phyloP scores from a whole-genome alignment of 2,797 vertebrate species.

The Myotis daubentonii region DNA sequence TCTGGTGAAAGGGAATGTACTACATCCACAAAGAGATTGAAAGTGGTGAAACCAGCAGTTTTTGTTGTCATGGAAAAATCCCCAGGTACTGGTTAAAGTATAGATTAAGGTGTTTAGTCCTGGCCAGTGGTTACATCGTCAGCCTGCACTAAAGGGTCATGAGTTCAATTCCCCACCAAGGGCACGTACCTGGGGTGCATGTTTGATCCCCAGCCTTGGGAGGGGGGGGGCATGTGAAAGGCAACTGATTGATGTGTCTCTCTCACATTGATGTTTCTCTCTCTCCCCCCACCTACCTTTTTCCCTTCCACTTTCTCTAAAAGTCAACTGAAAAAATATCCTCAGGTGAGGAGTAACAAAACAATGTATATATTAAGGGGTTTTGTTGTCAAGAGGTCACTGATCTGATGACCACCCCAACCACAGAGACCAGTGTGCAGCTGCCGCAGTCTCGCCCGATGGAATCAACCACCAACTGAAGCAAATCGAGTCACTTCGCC shows the following conservation, averaged over 20 bases:
- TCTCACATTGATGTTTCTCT: too few relatives aligned
- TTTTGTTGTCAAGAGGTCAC: conserved; percentile 37
- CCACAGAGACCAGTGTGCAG: fast-evolving
- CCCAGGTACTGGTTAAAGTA: conserved; percentile 20
- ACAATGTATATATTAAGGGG: background rate
- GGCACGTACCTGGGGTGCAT: too few relatives aligned
- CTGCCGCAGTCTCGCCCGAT: background rate
- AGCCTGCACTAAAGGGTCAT: too few relatives aligned
- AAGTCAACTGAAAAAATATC: too few relatives aligned
- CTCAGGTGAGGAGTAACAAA: too few relatives aligned
- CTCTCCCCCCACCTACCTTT: too few relatives aligned
- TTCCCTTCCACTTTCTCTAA: too few relatives aligned
- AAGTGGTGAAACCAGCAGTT: conserved; percentile 3
- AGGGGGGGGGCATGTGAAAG: too few relatives aligned
- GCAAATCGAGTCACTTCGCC: conserved; percentile 53
- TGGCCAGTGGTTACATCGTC: too few relatives aligned
- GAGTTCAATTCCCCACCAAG: too few relatives aligned
- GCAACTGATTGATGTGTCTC: too few relatives aligned
- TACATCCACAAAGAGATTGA: background rate
- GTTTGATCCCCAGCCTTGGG: too few relatives aligned
- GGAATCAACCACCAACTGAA: conserved; percentile 44
- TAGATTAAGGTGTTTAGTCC: background rate
- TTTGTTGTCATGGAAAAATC: conserved; percentile 8
- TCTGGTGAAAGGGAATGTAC: background rate
- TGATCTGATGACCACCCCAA: background rate